Conservation (phyloP, 2,113 vertebrate genomes). For the Cyprinus carpio region DNA sequence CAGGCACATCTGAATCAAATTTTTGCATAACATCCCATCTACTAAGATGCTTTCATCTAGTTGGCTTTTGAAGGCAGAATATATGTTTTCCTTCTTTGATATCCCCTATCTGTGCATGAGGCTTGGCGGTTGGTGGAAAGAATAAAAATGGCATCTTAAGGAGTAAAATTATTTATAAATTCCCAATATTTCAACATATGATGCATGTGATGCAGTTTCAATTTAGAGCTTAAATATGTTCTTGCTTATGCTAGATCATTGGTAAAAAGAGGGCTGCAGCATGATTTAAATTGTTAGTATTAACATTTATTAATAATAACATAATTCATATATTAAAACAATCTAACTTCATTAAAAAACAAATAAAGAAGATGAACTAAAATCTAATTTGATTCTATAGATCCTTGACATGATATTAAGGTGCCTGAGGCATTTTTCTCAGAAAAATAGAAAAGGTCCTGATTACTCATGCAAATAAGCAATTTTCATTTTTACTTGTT, state of each 20-base stretch:
- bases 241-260: neutral
- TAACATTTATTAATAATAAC: neutral
- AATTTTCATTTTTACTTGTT: neutral
- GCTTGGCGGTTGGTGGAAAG: neutral
- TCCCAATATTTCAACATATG: neutral
- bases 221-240: neutral
- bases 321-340: neutral
- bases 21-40: neutral
- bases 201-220: neutral
- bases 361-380: neutral
- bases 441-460: neutral
- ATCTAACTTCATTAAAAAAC: neutral
- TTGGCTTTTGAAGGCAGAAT: conserved; percentile 1
- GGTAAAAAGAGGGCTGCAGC: neutral
- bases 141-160: neutral
- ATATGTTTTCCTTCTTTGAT: conserved; percentile 18
- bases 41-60: neutral
- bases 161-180: neutral
- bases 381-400: neutral
- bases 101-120: neutral
- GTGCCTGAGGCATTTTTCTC: neutral
- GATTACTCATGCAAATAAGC: neutral
- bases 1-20: neutral
- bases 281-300: neutral
- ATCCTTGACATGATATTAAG: neutral